A percentile compares a stretch with the other conserved stretches of the same genome.
Conservation (phyloP, 2,888 invertebrate species). For the Drosophila pseudotalamancana region DNA sequence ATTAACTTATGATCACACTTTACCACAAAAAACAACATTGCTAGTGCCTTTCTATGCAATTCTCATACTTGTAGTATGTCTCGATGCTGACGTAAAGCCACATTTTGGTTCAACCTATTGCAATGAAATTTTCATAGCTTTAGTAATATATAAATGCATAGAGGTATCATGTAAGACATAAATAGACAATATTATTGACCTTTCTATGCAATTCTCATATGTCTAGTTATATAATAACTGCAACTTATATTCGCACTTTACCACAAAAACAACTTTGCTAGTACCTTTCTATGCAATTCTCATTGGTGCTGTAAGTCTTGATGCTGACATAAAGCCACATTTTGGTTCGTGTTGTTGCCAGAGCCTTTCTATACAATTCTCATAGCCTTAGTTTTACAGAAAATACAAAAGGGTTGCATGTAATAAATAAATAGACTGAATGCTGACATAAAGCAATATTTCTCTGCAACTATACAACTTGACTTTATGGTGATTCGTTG, state of each 20-base stretch:
- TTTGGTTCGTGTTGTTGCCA: too few species aligned
- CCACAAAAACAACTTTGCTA: not conserved
- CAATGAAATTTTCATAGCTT: slow-evolving; percentile 8
- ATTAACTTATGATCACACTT: not conserved
- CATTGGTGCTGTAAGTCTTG: too few species aligned
- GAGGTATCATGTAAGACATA: not conserved
- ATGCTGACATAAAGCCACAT: too few species aligned
- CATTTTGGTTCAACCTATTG: too few species aligned
- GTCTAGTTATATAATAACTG: too few species aligned
- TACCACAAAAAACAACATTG: not conserved
- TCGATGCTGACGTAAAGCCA: not conserved
- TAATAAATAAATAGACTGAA: slow-evolving; percentile 3
- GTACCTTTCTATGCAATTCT: slow-evolving; percentile 7
- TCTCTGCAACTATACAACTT: slow-evolving; percentile 27
- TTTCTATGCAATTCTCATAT: slow-evolving; percentile 16
- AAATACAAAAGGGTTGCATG: not conserved
- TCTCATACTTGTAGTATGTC: too few species aligned
- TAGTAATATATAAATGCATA: not conserved
- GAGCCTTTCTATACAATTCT: slow-evolving; percentile 16
- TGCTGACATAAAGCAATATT: slow-evolving; percentile 30
- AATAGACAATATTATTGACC: too few species aligned
- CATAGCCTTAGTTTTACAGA: not conserved
- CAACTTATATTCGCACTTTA: not conserved
- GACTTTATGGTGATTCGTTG: slow-evolving; percentile 43
- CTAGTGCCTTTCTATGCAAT: slow-evolving; percentile 2